Conservation (phyloP, 53 echinoderm and acorn worm species). For the Pentamera pediparva region DNA sequence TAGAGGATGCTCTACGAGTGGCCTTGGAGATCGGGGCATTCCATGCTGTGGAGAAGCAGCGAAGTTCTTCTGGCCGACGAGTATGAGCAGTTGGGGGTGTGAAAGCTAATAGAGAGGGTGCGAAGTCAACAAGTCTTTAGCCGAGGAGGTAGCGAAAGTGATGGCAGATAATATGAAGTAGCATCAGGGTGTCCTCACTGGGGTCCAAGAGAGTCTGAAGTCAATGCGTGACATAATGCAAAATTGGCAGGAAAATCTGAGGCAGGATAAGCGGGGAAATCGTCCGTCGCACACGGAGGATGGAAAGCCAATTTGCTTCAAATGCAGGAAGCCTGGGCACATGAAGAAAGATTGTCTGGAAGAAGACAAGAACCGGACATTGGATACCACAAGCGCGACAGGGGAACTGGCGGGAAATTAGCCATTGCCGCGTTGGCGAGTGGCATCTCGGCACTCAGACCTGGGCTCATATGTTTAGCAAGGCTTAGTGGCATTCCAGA, state of each 20-base stretch:
- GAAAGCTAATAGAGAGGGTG: neutral
- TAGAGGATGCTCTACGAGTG: constrained; percentile 30
- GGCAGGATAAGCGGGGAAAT: neutral
- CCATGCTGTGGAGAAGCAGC: constrained; percentile 17
- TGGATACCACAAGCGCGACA: neutral
- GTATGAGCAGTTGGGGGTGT: too few relatives aligned
- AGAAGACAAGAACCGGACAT: neutral
- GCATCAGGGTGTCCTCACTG: neutral
- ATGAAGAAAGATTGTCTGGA: neutral
- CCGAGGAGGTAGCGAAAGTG: neutral
- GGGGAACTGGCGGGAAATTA: constrained; percentile 10
- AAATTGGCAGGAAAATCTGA: neutral
- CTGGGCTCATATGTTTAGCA: neutral
- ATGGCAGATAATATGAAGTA: neutral
- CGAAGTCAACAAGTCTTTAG: neutral
- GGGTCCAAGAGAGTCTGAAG: neutral
- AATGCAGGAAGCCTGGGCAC: constrained; percentile 1
- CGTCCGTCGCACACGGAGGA: neutral
- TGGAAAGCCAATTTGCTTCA: neutral
- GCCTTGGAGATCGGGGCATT: constrained; percentile 31
- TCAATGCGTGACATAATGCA: neutral
- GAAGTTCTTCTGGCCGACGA: neutral
- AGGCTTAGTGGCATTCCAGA: constrained; percentile 6
- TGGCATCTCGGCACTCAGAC: neutral
- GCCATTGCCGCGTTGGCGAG: neutral